Base-by-base conservation (phyloP, 2,113 vertebrate species). In the Dinomys branickii region DNA sequence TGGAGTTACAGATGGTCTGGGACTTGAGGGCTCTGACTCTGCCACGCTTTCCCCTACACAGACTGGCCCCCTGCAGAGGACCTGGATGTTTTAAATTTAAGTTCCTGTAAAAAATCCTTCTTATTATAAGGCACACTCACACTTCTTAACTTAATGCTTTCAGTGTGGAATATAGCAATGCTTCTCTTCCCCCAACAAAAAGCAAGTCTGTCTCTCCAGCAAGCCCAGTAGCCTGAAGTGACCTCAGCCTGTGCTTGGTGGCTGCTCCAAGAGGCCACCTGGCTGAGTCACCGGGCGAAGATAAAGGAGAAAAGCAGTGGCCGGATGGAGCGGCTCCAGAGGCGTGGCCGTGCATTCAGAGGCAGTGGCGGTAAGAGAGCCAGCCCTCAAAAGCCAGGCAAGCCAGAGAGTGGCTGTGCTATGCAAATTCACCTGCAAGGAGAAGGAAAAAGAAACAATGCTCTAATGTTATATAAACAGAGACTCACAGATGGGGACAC, bases 251-350 rank as follows among this genome's bases (percentile, higher is more conserved):
- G 14, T 0, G 19, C 24, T 65, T 7, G 59, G 8, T 3, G 12
- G 58, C 28, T 19, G 20, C 30, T 30, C 7, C 1, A 19, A 17
- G 35, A 9, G 3, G 86, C 30, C 33, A 30, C n/a, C 56, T 5
- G 14, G 16, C 11, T 63, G 90, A 86, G 54, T 83, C 56, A 47
- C 52, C 14, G 8, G 41, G 33, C 2, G 80, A 28, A 85, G 94
- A 94, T 26, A 89, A 91, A 90, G 92, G 75, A 69, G 24, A 59
- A 92, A 61, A 87, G 65, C 54, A 22, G n/a, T 33, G 30, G 38
- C 54, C 11, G 8, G 30, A 30, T 24, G 38, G 82, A 41, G 67
- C 56, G 17, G 56, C 78, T 44, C 87, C 35, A n/a, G 83, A 61
- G 75, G 30, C 63, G 5, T 19, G 26, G 47, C 38, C 52, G 90